Base-by-base conservation (phyloP, 2,797 vertebrate species). In the Euthynnus affinis region DNA sequence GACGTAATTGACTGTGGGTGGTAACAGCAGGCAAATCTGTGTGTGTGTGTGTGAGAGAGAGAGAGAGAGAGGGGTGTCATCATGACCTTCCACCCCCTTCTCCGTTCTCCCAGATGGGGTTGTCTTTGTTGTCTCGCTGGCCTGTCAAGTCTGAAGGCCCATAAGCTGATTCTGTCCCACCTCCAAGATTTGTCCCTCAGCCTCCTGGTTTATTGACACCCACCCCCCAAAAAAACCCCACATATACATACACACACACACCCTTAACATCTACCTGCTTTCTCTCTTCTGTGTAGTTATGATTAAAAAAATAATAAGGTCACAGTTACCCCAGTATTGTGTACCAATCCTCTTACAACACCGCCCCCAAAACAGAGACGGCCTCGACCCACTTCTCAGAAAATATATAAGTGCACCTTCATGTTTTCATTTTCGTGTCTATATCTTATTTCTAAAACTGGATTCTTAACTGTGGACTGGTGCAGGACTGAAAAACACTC, bases 41-140 rank as follows among this genome's bases (percentile, higher is more conserved):
- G 70, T 57, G 49, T 74, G 66, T 70, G 76, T 76, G 62, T 57
- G 73, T 71, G n/a, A n/a, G n/a, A n/a, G n/a, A n/a, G n/a, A n/a
- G n/a, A n/a, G n/a, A n/a, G n/a, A n/a, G n/a, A n/a, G n/a, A 37
- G 37, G 63, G 17, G 63, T 8, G 29, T 44, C n/a, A 63, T 68
- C 34, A 14, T 92, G 91, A 93, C 90, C 91, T 89, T 87, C 72
- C 62, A 90, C 81, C 88, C 76, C 72, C 23, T 27, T 34, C 67
- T 83, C 72, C 23, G 32, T 34, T 62, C 70, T 67, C 65, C 88
- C 91, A 93, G 90, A 91, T 92, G 92, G 88, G 88, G 40, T 51
- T 46, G 81, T 91, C 88, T 90, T 92, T 93, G 90, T 92, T 87
- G 79, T 87, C 86, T 86, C 78, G 56, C 80, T 61, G 78, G 60